A percentile compares a stretch with the other conserved stretches of the same genome.
Evolutionary conservation across 2,797 vertebrate species (phyloP).

Genomic region (Lates japonicus): DNA sequence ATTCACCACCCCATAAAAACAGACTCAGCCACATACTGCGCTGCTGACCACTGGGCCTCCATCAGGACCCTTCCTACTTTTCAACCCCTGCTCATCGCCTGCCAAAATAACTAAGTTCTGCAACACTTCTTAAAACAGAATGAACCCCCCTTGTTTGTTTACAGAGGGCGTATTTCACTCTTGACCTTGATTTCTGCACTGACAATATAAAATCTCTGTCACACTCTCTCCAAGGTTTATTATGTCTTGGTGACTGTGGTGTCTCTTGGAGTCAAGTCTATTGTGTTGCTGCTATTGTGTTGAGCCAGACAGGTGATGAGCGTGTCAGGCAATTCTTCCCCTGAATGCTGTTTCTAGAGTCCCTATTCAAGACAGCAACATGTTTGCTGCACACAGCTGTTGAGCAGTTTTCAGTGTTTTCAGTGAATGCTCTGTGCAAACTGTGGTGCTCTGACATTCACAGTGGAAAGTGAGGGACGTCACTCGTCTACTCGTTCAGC

Average conservation of each 20-base stretch:
- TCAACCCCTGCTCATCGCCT: constrained; percentile 41
- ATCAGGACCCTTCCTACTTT: constrained; percentile 7
- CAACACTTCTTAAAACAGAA: constrained; percentile 22
- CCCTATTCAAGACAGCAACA: constrained; percentile 21
- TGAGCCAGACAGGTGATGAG: too few species aligned
- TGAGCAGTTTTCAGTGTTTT: constrained; percentile 8
- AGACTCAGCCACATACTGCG: constrained; percentile 58
- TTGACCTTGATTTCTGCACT: constrained; percentile 41
- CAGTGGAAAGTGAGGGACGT: constrained; percentile 19
- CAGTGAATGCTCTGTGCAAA: constrained; percentile 17
- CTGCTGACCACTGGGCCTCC: constrained; percentile 63
- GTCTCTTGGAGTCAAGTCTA: too few species aligned
- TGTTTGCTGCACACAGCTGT: constrained; percentile 19
- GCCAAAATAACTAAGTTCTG: constrained; percentile 47
- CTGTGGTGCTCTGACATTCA: background rate
- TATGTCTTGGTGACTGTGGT: too few species aligned
- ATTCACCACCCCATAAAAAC: constrained; percentile 51
- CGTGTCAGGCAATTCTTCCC: constrained; percentile 21
- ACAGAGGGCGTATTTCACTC: constrained; percentile 28
- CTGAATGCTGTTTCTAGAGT: background rate
- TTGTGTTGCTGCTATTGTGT: too few species aligned
- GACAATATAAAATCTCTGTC: too few species aligned
- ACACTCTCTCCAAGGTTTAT: too few species aligned
- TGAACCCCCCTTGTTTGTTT: constrained; percentile 45
- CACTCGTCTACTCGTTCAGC: background rate